phyloP scores from a whole-genome alignment of 1,140 invertebrate genomes.

The Penaeus indicus region DNA sequence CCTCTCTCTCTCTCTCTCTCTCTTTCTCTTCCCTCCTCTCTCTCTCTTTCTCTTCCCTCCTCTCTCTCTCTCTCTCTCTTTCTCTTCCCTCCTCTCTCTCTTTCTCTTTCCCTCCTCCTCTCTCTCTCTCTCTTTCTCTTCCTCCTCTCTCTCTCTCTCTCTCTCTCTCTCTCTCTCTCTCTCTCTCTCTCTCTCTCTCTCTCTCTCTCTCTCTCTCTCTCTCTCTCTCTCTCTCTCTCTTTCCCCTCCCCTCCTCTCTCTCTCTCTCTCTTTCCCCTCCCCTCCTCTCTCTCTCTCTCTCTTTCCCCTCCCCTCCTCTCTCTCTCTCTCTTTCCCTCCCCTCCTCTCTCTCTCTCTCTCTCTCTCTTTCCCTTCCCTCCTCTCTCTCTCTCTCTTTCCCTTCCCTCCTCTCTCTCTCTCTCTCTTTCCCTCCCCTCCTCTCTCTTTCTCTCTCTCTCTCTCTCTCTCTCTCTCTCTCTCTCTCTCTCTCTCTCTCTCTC shows the following conservation, averaged over 20 bases:
- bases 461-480: neutral
- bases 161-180: neutral
- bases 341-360: neutral
- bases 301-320: neutral
- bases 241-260: neutral
- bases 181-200: conserved; percentile 37
- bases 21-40: conserved; percentile 11
- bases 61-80: conserved; percentile 38
- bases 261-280: neutral
- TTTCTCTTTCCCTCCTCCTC: neutral
- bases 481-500: neutral
- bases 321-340: neutral
- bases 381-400: neutral
- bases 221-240: conserved; percentile 6
- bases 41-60: conserved; percentile 16
- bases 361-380: neutral
- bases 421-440: neutral
- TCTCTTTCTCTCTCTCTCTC: conserved; percentile 24
- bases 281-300: neutral
- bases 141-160: neutral
- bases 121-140: neutral
- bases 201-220: conserved; percentile 40
- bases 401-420: neutral
- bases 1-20: neutral
- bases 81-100: neutral